Evolutionary conservation across 2,113 vertebrate species (phyloP).

Genomic region (Gila orcuttii): DNA sequence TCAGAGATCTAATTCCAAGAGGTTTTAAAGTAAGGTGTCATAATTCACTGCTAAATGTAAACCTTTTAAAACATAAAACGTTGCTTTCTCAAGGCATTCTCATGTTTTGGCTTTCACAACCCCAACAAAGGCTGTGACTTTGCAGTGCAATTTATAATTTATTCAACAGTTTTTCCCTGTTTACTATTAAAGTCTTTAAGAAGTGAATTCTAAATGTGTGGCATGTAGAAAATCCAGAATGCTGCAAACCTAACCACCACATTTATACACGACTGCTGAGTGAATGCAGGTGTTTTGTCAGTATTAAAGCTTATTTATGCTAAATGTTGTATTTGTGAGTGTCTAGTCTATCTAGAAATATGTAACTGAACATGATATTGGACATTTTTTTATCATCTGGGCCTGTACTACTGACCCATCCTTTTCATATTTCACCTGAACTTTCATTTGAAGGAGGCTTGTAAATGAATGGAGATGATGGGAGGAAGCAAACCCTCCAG

Average conservation of each 20-base stretch:
- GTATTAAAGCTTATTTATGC: neutral
- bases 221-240: neutral
- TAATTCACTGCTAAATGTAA: neutral
- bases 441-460: neutral
- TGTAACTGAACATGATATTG: neutral
- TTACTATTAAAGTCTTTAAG: neutral
- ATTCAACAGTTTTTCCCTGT: neutral
- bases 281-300: neutral
- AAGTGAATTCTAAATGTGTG: neutral
- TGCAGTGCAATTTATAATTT: neutral
- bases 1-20: no score
- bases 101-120: neutral
- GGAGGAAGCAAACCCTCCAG: neutral
- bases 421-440: neutral
- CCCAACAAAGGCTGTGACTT: neutral
- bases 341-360: neutral
- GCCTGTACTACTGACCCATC: neutral
- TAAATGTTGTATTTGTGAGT: neutral
- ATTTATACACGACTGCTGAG: neutral
- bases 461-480: constrained; percentile 3
- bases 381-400: neutral
- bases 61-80: neutral
- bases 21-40: neutral
- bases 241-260: neutral
- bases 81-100: no score